These are phyloP conservation scores for Tenebrosternarchus preto DNA, from an alignment of 2,113 vertebrate genomes.

Conservation along the genomic window DNA sequence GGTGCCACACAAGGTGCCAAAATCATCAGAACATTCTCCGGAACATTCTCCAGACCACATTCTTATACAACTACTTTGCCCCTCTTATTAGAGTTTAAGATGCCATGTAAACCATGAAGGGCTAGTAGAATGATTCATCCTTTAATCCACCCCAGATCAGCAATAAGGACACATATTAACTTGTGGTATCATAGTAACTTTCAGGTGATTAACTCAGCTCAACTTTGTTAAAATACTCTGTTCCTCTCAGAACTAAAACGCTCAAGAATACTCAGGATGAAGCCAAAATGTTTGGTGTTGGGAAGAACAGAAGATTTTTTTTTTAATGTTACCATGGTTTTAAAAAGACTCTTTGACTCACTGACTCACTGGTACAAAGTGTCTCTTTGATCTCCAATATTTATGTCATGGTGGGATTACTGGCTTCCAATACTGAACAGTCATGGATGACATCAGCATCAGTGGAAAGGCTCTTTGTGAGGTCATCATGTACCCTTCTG, in stretches of 20 bases:
- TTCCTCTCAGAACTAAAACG: neutral
- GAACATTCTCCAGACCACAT: neutral
- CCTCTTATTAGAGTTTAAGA: slow-evolving; percentile 26
- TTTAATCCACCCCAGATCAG: neutral
- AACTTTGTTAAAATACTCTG: no score
- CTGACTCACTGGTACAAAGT: neutral
- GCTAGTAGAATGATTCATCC: neutral
- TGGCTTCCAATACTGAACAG: neutral
- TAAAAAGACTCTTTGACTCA: neutral
- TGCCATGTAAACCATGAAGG: neutral
- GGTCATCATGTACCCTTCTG: slow-evolving; percentile 41
- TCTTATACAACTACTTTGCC: slow-evolving; percentile 46
- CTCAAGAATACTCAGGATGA: neutral
- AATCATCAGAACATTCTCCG: neutral
- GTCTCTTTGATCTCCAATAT: neutral
- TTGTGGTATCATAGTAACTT: no score
- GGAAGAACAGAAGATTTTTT: no score
- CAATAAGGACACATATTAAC: no score
- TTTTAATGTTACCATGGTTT: neutral
- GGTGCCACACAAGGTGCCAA: neutral
- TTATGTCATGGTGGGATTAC: neutral
- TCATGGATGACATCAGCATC: neutral
- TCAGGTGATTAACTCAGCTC: no score
- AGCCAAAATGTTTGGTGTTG: neutral
- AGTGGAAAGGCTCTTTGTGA: slow-evolving; percentile 22